Conservation (phyloP, 2,888 invertebrate species). For the Acanthosepion esculentum region DNA sequence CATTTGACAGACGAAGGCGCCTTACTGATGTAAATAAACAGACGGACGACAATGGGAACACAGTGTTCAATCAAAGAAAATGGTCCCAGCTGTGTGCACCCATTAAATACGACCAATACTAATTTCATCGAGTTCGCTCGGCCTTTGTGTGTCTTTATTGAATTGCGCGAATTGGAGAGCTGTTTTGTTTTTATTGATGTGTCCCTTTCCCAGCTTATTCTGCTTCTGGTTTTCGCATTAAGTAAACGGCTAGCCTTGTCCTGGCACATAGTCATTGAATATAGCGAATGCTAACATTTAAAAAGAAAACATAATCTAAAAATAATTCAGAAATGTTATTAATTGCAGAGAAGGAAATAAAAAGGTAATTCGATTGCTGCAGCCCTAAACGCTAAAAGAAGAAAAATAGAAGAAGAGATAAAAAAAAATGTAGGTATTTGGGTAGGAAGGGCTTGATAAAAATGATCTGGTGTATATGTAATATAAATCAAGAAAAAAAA, state of each 20-base stretch:
- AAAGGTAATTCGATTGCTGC: too few species aligned
- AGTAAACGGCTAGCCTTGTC: background rate
- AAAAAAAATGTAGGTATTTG: too few species aligned
- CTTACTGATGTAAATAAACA: background rate
- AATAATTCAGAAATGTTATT: too few species aligned
- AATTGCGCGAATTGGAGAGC: background rate
- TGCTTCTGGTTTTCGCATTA: background rate
- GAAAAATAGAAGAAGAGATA: too few species aligned
- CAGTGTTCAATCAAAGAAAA: background rate
- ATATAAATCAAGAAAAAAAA: too few species aligned
- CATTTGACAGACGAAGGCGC: background rate
- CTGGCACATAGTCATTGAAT: background rate
- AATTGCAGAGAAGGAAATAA: too few species aligned
- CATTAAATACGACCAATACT: slow-evolving; percentile 6
- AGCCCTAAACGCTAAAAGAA: too few species aligned
- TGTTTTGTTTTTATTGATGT: background rate
- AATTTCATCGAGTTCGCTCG: background rate
- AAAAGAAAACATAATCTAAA: background rate
- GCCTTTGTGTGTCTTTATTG: background rate
- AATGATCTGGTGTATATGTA: too few species aligned
- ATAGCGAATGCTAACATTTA: background rate
- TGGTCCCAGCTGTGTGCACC: background rate
- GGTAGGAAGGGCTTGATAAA: too few species aligned
- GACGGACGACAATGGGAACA: background rate
- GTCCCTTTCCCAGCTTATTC: background rate